Conservation (phyloP, 2,113 vertebrate genomes). For the Entosphenus tridentatus region DNA sequence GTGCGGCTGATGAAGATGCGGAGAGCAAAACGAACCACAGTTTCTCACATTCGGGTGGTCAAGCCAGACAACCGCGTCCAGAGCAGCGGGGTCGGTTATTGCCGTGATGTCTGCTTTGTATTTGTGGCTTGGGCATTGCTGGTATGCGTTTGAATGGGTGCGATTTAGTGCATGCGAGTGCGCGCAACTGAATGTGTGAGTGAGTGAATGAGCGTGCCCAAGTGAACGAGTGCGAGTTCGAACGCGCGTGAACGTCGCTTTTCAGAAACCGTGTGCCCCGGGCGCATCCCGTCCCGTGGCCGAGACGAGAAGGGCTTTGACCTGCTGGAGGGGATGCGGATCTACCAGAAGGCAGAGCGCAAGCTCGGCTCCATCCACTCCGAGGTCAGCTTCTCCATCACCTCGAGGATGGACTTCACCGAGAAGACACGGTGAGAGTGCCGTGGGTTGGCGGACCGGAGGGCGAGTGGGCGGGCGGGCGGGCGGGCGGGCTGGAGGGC, state of each 20-base stretch:
- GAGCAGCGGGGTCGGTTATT: no score
- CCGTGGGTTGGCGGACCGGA: no score
- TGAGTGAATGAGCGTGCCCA: neutral
- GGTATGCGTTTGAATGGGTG: neutral
- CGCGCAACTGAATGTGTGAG: neutral
- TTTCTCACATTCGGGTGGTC: no score
- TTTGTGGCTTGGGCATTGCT: neutral
- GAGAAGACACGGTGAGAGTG: constrained; percentile 46
- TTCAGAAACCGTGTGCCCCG: constrained; percentile 72
- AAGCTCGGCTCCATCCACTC: constrained; percentile 42
- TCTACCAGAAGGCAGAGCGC: constrained; percentile 67
- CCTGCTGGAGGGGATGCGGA: constrained; percentile 55
- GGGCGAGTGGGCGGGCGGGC: no score
- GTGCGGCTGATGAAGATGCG: no score
- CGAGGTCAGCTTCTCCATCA: constrained; percentile 66
- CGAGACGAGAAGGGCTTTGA: constrained; percentile 91
- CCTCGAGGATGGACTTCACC: constrained; percentile 46
- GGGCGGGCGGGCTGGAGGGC: no score
- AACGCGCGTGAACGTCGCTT: neutral
- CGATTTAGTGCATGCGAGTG: neutral
- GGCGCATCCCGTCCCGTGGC: constrained; percentile 55
- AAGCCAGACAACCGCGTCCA: no score
- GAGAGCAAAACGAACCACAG: no score
- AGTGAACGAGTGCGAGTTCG: no score
- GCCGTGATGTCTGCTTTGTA: no score